Evolutionary conservation across 2,113 vertebrate species (phyloP).

Genomic region (Sander vitreus): DNA sequence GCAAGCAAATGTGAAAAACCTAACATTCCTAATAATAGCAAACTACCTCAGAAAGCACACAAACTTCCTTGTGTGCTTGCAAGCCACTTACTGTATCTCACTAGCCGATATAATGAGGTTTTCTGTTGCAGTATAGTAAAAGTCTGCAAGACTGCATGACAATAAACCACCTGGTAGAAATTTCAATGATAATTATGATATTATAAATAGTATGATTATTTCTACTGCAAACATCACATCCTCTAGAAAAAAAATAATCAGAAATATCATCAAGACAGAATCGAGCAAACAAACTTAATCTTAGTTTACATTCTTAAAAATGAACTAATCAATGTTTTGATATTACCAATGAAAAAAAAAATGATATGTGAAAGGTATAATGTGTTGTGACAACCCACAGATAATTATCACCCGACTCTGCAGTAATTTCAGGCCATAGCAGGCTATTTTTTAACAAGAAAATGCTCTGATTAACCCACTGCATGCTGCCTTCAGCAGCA

Average conservation of each 20-base stretch:
- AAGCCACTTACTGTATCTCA: conserved; percentile 9
- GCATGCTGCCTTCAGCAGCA: too few species aligned
- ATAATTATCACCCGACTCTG: neutral
- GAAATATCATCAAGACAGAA: neutral
- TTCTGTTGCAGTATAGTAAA: conserved; percentile 7
- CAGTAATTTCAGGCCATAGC: neutral
- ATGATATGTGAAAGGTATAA: too few species aligned
- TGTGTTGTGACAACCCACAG: too few species aligned
- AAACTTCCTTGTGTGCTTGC: conserved; percentile 10
- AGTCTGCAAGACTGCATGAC: conserved; percentile 6
- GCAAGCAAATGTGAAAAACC: neutral
- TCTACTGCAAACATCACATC: neutral
- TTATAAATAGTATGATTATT: too few species aligned
- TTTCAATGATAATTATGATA: too few species aligned
- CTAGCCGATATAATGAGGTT: conserved; percentile 37
- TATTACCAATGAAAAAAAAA: neutral
- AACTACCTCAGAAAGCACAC: conserved; percentile 14
- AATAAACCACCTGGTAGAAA: conserved; percentile 7
- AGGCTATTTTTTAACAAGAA: neutral
- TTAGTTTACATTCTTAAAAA: neutral
- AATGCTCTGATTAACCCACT: neutral
- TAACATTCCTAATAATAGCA: conserved; percentile 22
- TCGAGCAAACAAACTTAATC: neutral
- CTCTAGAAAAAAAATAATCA: neutral
- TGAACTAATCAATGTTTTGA: neutral